Conservation (phyloP, 2,888 invertebrate genomes). For the Barypeithes pellucidus region DNA sequence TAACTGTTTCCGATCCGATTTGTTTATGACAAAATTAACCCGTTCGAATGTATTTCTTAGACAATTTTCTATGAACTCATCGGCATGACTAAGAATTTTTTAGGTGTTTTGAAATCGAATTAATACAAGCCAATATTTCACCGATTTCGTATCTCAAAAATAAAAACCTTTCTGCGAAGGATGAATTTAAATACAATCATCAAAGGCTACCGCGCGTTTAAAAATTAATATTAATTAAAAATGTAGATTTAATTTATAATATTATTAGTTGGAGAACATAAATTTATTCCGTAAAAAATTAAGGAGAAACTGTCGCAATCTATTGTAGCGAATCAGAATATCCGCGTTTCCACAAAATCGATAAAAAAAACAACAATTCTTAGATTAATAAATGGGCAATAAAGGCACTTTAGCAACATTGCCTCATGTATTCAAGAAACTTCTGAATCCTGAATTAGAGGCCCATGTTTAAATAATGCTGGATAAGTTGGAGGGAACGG, state of each 20-base stretch:
- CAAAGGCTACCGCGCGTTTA: background rate
- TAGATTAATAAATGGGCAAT: no score
- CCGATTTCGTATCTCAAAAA: background rate
- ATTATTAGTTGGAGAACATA: background rate
- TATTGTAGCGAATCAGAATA: no score
- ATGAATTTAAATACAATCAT: background rate
- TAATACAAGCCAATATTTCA: slow-evolving; percentile 18
- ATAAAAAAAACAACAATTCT: no score
- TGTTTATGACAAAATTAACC: slow-evolving; percentile 25
- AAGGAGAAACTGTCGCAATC: no score
- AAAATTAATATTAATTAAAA: slow-evolving; percentile 4
- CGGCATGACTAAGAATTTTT: slow-evolving; percentile 8
- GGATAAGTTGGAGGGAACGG: no score
- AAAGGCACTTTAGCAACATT: no score
- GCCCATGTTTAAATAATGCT: no score
- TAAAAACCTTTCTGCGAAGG: background rate
- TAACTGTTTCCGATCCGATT: slow-evolving; percentile 25
- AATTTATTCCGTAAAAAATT: background rate
- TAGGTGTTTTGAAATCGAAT: background rate
- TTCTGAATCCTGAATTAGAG: no score
- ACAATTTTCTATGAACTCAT: slow-evolving; percentile 4
- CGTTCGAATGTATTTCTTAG: slow-evolving; percentile 6
- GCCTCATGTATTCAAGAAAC: no score
- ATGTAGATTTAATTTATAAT: slow-evolving; percentile 8
- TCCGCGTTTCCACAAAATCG: no score